Conservation (phyloP, 2,113 vertebrate species). For the Leucopternis melanops region DNA sequence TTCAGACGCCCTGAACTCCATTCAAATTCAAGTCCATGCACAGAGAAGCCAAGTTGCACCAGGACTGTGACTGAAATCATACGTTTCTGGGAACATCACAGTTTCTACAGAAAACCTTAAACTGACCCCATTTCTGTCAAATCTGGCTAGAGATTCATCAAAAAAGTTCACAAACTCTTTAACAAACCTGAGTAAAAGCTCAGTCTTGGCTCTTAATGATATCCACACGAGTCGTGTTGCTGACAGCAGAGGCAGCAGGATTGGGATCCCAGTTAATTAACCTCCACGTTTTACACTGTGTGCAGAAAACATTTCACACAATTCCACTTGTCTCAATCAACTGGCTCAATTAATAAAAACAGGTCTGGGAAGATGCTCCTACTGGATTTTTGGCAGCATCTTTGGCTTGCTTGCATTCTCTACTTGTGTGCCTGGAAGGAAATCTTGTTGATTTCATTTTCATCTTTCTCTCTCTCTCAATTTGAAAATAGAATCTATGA, state of each 20-base stretch:
- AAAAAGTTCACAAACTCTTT: constrained; percentile 23
- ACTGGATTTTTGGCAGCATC: neutral
- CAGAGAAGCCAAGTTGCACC: constrained; percentile 28
- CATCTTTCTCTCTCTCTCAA: constrained; percentile 9
- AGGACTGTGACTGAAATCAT: constrained; percentile 2
- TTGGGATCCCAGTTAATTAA: constrained; percentile 51
- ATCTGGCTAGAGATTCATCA: constrained; percentile 1
- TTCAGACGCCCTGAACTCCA: constrained; percentile 13
- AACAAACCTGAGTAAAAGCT: neutral
- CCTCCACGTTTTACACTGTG: neutral
- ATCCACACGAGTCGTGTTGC: neutral
- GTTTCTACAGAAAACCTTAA: constrained; percentile 29
- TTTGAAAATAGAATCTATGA: constrained; percentile 68
- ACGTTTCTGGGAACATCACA: constrained; percentile 12
- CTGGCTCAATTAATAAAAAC: neutral
- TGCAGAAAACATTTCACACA: constrained; percentile 23
- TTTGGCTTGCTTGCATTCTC: neutral
- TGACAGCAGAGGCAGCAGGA: constrained; percentile 30
- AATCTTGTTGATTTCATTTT: constrained; percentile 53
- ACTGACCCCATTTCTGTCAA: constrained; percentile 26
- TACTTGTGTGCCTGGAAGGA: neutral
- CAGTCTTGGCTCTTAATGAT: neutral
- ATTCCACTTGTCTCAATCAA: neutral
- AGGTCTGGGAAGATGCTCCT: neutral
- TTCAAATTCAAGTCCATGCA: constrained; percentile 1